These are phyloP conservation scores for Scytalopus superciliaris DNA, from an alignment of 2,113 vertebrate genomes.

Conservation along the genomic window DNA sequence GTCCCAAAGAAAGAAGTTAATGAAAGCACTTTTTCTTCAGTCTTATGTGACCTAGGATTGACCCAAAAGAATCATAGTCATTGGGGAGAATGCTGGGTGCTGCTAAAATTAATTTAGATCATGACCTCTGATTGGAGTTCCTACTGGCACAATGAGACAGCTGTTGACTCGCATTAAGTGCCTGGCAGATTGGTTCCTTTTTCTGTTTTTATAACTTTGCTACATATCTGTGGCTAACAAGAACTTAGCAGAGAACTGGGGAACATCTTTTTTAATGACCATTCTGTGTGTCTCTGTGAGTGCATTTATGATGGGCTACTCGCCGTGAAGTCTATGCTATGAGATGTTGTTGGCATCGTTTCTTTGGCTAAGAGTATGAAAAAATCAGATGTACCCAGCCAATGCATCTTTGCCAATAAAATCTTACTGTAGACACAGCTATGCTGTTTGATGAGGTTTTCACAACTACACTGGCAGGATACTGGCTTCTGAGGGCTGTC, in stretches of 20 bases:
- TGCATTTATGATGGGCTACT: neutral
- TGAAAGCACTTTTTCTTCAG: slow-evolving; percentile 26
- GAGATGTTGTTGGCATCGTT: slow-evolving; percentile 3
- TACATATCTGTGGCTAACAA: neutral
- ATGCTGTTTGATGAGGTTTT: neutral
- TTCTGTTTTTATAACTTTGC: neutral
- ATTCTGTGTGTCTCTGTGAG: neutral
- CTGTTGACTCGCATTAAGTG: slow-evolving; percentile 25
- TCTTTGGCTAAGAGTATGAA: neutral
- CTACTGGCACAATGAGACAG: slow-evolving; percentile 38
- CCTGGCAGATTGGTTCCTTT: neutral
- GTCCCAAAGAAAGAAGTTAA: neutral
- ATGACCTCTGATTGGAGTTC: slow-evolving; percentile 32
- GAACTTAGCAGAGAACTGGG: neutral
- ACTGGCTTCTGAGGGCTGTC: neutral
- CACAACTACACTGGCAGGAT: neutral
- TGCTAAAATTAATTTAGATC: slow-evolving; percentile 49
- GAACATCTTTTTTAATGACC: slow-evolving; percentile 33
- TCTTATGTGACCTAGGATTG: slow-evolving; percentile 26
- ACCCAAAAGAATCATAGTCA: slow-evolving; percentile 41
- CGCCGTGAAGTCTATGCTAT: neutral
- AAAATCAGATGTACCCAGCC: neutral
- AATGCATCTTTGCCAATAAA: neutral
- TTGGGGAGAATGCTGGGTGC: neutral
- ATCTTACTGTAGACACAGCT: neutral